phyloP scores from a whole-genome alignment of 2,113 vertebrate species.

The Amia ocellicauda region DNA sequence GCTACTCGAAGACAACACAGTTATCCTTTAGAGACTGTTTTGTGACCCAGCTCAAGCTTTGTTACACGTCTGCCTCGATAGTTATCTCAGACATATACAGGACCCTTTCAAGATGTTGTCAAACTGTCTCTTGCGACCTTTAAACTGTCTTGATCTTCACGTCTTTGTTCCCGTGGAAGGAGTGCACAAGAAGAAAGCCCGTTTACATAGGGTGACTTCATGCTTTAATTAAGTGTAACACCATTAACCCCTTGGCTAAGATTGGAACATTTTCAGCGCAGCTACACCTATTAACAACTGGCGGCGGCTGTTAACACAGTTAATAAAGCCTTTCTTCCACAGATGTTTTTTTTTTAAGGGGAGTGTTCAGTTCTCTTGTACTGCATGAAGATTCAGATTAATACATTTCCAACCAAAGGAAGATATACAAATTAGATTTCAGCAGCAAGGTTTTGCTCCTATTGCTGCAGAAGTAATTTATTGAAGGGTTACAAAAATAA shows the following conservation, averaged over 20 bases:
- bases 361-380: no score
- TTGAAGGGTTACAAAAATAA: no score
- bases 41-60: constrained; percentile 5
- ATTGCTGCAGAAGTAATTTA: no score
- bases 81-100: background rate
- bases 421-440: no score
- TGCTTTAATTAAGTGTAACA: background rate
- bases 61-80: background rate
- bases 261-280: background rate
- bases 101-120: constrained; percentile 4
- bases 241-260: background rate
- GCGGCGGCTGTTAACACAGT: background rate
- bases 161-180: background rate
- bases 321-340: background rate
- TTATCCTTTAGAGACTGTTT: background rate
- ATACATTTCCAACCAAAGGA: no score
- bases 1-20: no score
- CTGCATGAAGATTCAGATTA: no score
- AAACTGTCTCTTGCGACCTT: constrained; percentile 4
- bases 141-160: background rate
- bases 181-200: background rate
- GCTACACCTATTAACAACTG: background rate
- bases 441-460: no score
- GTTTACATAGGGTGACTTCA: background rate
- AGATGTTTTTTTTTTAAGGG: background rate